phyloP scores from a whole-genome alignment of 2,888 invertebrate genomes.

The Cryptus armator region DNA sequence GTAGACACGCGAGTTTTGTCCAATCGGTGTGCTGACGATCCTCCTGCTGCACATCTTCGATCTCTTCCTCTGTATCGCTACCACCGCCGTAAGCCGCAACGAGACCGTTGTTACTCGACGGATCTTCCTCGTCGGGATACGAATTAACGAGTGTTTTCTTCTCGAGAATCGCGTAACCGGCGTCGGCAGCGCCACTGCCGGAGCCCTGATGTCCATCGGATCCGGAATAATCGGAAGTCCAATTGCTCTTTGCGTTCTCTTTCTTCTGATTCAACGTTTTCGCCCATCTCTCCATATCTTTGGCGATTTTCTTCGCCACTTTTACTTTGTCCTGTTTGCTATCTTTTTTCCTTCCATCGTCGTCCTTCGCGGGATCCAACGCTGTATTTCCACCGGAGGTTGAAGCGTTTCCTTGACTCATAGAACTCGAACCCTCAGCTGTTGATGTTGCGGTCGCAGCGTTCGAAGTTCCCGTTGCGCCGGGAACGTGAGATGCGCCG shows the following conservation, averaged over 20 bases:
- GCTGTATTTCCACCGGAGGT: constrained; percentile 54
- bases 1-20: constrained; percentile 95
- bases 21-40: constrained; percentile 90
- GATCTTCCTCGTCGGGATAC: constrained; percentile 83
- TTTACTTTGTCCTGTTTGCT: constrained; percentile 97
- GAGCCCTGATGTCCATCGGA: constrained; percentile 83
- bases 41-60: constrained; percentile 88
- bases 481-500: constrained; percentile 43
- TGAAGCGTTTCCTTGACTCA: constrained; percentile 71
- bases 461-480: constrained; percentile 84
- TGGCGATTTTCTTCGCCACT: constrained; percentile 98
- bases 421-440: constrained; percentile 60
- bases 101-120: constrained; percentile 85
- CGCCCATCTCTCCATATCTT: constrained; percentile 98
- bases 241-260: constrained; percentile 87
- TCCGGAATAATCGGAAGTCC: constrained; percentile 79
- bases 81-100: constrained; percentile 93
- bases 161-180: constrained; percentile 96
- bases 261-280: constrained; percentile 98
- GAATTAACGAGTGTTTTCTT: constrained; percentile 87
- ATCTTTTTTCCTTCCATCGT: constrained; percentile 90
- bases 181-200: constrained; percentile 94
- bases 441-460: constrained; percentile 79
- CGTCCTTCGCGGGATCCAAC: constrained; percentile 85
- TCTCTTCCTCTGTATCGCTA: constrained; percentile 89